A percentile compares a stretch with the other conserved stretches of the same genome.
Evolutionary conservation across 2,797 vertebrate species (phyloP).

Genomic region (Gobionotothen gibberifrons): DNA sequence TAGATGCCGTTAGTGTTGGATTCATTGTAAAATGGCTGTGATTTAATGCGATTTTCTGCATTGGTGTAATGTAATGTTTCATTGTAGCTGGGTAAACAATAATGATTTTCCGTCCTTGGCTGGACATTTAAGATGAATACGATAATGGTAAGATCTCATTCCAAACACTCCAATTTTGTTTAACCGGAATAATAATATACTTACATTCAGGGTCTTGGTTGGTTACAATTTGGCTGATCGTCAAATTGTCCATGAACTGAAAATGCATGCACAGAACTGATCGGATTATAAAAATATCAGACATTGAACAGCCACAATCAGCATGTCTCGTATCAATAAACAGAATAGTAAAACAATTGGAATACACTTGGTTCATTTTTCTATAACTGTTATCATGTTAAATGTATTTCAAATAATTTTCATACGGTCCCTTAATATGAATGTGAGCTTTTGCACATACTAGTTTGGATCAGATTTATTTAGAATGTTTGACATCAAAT

Average conservation of each 20-base stretch:
- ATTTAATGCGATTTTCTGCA: too few species aligned
- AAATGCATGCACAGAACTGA: background rate
- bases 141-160: background rate
- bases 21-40: background rate
- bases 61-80: background rate
- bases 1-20: background rate
- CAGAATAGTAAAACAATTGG: background rate
- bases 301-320: too few species aligned
- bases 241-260: background rate
- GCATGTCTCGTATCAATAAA: too few species aligned
- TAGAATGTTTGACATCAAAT: constrained; percentile 46
- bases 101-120: background rate
- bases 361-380: background rate
- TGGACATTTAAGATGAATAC: background rate
- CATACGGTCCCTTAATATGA: background rate
- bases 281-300: background rate
- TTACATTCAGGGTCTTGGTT: background rate
- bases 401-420: background rate
- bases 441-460: constrained; percentile 1
- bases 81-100: background rate
- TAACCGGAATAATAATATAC: too few species aligned
- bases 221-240: background rate
- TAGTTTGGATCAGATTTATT: constrained; percentile 63
- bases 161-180: background rate
- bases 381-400: background rate